phyloP scores from a whole-genome alignment of 2,797 vertebrate species.

The Telmatherina bonti region DNA sequence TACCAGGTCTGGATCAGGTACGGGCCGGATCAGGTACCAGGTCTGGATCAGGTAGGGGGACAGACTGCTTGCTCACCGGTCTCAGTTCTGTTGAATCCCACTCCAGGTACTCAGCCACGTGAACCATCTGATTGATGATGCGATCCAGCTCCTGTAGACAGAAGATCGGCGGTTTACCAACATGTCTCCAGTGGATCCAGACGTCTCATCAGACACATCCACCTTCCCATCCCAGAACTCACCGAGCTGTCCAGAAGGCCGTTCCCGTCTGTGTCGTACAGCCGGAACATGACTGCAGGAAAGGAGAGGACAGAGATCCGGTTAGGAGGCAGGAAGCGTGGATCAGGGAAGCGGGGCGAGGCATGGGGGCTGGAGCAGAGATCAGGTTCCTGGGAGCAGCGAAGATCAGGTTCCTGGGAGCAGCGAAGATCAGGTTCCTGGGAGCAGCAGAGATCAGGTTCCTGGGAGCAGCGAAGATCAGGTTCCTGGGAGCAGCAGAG shows the following conservation, averaged over 20 bases:
- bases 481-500: too few species aligned
- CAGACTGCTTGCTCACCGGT: conserved; percentile 88
- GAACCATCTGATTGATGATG: conserved; percentile 96
- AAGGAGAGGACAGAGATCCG: conserved; percentile 61
- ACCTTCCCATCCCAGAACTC: conserved; percentile 77
- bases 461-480: too few species aligned
- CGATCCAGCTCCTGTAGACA: conserved; percentile 89
- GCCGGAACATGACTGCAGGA: conserved; percentile 92
- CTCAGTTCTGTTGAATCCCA: conserved; percentile 94
- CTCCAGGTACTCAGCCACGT: conserved; percentile 94
- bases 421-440: too few species aligned
- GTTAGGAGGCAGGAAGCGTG: conserved; percentile 29
- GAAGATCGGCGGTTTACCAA: too few species aligned
- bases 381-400: too few species aligned
- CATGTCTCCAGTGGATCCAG: neutral
- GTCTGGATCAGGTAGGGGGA: too few species aligned
- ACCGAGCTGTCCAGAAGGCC: conserved; percentile 94
- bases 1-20: too few species aligned
- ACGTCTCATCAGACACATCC: too few species aligned
- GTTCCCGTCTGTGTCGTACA: conserved; percentile 94
- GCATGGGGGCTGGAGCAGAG: conserved; percentile 36
- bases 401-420: too few species aligned
- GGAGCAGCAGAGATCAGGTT: too few species aligned
- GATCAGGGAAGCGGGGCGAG: conserved; percentile 24
- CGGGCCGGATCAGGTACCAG: too few species aligned